phyloP scores from a whole-genome alignment of 2,797 vertebrate genomes.

The Smutsia temminckii region DNA sequence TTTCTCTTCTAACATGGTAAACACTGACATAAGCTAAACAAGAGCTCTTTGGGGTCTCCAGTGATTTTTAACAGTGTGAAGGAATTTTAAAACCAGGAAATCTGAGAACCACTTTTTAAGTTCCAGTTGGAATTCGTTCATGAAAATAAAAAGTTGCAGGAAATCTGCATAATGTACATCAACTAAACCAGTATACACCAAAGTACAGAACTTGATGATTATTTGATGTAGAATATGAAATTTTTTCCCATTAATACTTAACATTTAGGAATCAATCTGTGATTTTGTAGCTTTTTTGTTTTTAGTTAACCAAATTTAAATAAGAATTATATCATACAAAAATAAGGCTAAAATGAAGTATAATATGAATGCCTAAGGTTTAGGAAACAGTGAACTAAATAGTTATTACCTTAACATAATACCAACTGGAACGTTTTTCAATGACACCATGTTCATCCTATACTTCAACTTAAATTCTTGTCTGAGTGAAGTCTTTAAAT shows the following conservation, averaged over 20 bases:
- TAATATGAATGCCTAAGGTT: background rate
- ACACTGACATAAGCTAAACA: background rate
- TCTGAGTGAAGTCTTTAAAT: background rate
- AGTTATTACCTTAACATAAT: background rate
- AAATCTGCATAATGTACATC: background rate
- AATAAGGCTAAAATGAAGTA: background rate
- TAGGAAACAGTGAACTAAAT: background rate
- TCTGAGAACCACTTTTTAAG: background rate
- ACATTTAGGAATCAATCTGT: background rate
- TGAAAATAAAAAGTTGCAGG: background rate
- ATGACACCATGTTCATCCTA: background rate
- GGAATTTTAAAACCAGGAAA: background rate
- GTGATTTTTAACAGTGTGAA: background rate
- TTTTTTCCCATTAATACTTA: background rate
- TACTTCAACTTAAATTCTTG: background rate
- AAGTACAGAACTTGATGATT: background rate
- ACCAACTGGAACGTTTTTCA: background rate
- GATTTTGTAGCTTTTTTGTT: background rate
- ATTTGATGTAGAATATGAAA: background rate
- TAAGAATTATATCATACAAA: background rate
- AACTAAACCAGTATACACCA: background rate
- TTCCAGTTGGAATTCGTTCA: background rate
- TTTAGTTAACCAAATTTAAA: constrained; percentile 1
- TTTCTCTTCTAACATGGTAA: background rate
- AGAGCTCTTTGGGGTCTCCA: background rate